Percentiles rank a stretch among this genome's conserved stretches.
Conservation (phyloP, 2,797 vertebrate genomes). For the Poeciliopsis gracilis region DNA sequence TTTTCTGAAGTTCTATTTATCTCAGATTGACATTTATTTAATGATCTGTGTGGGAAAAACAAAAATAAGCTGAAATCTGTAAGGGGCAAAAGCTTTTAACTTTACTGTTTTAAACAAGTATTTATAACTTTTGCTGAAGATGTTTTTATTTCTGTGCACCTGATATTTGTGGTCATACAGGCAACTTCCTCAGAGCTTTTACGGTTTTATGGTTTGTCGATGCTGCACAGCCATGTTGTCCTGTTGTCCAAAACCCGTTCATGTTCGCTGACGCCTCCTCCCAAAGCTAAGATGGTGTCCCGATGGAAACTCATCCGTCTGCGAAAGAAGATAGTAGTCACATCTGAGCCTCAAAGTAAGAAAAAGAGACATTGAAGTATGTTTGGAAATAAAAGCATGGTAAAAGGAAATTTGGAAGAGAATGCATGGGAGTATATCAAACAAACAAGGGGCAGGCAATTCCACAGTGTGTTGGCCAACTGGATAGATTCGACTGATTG, state of each 20-base stretch:
- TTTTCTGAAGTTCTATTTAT: neutral
- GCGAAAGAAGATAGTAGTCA: constrained; percentile 78
- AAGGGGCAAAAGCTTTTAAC: neutral
- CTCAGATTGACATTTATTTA: neutral
- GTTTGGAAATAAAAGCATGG: constrained; percentile 18
- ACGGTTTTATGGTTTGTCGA: constrained; percentile 86
- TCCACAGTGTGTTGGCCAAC: constrained; percentile 23
- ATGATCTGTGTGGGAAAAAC: neutral
- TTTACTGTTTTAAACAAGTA: neutral
- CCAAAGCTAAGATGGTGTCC: constrained; percentile 76
- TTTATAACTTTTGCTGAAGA: neutral
- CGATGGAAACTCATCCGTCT: constrained; percentile 89
- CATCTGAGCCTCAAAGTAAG: constrained; percentile 87
- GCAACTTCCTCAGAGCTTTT: constrained; percentile 86
- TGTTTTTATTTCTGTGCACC: constrained; percentile 22
- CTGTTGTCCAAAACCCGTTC: constrained; percentile 87
- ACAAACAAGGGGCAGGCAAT: constrained; percentile 44
- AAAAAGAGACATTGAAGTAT: constrained; percentile 19
- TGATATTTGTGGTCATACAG: constrained; percentile 67
- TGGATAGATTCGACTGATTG: too few relatives aligned
- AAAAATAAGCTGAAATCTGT: neutral
- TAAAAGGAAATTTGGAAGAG: constrained; percentile 30
- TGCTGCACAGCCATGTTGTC: constrained; percentile 85
- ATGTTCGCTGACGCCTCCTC: constrained; percentile 80
- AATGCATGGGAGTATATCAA: constrained; percentile 55